These are phyloP conservation scores for Radopholus similis DNA, from an alignment of 1,140 invertebrate species.

Conservation along the genomic window DNA sequence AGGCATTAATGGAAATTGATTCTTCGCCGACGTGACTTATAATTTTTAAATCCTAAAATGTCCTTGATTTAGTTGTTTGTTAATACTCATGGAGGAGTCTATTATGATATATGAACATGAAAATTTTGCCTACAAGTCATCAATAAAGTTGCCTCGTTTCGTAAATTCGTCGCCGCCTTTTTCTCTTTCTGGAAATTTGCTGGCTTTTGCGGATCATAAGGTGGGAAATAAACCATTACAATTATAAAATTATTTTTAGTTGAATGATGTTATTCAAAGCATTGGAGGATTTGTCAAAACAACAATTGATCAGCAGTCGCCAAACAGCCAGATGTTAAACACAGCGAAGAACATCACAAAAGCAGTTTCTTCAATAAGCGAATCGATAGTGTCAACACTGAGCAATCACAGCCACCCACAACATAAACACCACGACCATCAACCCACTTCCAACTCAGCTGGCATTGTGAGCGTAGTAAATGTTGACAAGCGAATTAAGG, in stretches of 20 bases:
- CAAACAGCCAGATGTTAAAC: not conserved
- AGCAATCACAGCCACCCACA: constrained; percentile 10
- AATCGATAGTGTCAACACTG: constrained; percentile 72
- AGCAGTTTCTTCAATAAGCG: constrained; percentile 74
- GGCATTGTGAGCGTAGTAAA: constrained; percentile 84
- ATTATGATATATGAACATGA: constrained; percentile 84
- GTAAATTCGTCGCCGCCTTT: constrained; percentile 69
- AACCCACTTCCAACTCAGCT: constrained; percentile 52
- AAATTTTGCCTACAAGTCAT: constrained; percentile 77
- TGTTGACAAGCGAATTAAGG: constrained; percentile 68
- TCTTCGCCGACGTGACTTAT: no score
- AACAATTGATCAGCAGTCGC: not conserved
- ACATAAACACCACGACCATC: constrained; percentile 10
- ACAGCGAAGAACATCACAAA: constrained; percentile 62
- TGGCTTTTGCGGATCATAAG: constrained; percentile 75
- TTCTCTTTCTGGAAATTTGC: constrained; percentile 75
- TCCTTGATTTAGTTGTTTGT: constrained; percentile 65
- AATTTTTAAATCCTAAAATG: not conserved
- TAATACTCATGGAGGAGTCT: constrained; percentile 80
- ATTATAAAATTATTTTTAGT: not conserved
- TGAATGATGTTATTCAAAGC: not conserved
- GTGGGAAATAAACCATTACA: constrained; percentile 51
- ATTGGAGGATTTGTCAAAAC: constrained; percentile 5
- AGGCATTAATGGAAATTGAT: not conserved
- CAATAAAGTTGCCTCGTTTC: constrained; percentile 70